Evolutionary conservation across 2,888 invertebrate genomes (phyloP).

Genomic region (Nesidiocoris tenuis): DNA sequence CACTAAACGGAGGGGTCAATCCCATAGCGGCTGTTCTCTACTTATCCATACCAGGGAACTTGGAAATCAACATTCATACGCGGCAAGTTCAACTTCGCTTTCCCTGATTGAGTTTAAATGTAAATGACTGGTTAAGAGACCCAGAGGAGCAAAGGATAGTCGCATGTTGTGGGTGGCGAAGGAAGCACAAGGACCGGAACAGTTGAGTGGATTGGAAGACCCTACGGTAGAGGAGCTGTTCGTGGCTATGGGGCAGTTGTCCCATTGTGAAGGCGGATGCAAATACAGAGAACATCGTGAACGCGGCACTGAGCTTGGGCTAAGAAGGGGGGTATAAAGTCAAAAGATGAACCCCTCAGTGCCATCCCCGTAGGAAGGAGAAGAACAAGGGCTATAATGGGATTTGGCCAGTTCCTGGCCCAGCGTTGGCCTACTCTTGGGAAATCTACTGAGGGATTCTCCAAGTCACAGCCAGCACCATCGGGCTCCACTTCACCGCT

Average conservation of each 20-base stretch:
- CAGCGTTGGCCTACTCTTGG: neutral
- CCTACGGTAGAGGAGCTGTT: too few species aligned
- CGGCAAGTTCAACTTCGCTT: neutral
- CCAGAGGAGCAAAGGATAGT: neutral
- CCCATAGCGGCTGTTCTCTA: constrained; percentile 17
- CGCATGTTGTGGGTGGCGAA: neutral
- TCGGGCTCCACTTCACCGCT: neutral
- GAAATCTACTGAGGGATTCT: neutral
- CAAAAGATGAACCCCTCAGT: neutral
- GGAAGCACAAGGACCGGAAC: neutral
- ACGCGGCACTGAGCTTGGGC: neutral
- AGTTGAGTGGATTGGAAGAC: neutral
- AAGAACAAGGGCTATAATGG: constrained; percentile 28
- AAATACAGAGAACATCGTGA: neutral
- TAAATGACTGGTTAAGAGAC: constrained; percentile 34
- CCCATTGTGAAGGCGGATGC: neutral
- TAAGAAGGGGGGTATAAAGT: neutral
- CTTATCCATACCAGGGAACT: neutral
- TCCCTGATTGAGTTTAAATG: constrained; percentile 41
- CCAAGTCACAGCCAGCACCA: neutral
- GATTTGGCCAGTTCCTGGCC: constrained; percentile 29
- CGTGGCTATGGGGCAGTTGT: neutral
- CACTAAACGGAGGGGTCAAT: neutral
- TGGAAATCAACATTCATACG: constrained; percentile 39
- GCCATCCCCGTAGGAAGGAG: neutral